phyloP scores from a whole-genome alignment of 2,888 invertebrate species.

The Andrena chrysosceles region DNA sequence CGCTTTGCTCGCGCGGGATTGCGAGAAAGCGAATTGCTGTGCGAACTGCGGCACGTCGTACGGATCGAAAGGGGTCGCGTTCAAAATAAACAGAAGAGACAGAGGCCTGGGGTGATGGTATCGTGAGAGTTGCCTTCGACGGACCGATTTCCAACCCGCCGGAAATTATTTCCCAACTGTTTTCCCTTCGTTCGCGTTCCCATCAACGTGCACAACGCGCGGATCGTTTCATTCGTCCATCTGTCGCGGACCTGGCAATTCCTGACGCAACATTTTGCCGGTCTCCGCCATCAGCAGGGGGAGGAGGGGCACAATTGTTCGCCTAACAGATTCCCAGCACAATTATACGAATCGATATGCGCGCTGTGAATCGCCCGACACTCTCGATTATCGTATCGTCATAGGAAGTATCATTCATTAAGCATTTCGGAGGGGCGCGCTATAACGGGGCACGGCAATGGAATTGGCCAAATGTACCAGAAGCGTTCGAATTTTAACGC shows the following conservation, averaged over 20 bases:
- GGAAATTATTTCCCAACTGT: constrained; percentile 12
- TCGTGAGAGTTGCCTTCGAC: constrained; percentile 16
- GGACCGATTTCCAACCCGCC: not conserved
- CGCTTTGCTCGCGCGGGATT: constrained; percentile 21
- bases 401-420: not conserved
- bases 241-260: not conserved
- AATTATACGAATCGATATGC: constrained; percentile 2
- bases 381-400: not conserved
- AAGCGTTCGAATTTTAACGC: constrained; percentile 25
- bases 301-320: not conserved
- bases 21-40: constrained; percentile 20
- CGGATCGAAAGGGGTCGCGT: constrained; percentile 12
- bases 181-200: constrained; percentile 2
- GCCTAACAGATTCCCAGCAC: not conserved
- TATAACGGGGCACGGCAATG: constrained; percentile 11
- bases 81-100: constrained; percentile 22
- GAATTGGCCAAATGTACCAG: constrained; percentile 30
- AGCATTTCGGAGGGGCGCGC: too few species aligned
- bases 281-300: not conserved
- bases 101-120: constrained; percentile 6
- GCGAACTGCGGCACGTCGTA: not conserved
- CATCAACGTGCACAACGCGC: constrained; percentile 9
- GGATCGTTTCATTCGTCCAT: not conserved
- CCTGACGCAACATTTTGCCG: not conserved
- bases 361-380: not conserved